Conservation (phyloP, 1,140 invertebrate species). For the Papilio polytes region DNA sequence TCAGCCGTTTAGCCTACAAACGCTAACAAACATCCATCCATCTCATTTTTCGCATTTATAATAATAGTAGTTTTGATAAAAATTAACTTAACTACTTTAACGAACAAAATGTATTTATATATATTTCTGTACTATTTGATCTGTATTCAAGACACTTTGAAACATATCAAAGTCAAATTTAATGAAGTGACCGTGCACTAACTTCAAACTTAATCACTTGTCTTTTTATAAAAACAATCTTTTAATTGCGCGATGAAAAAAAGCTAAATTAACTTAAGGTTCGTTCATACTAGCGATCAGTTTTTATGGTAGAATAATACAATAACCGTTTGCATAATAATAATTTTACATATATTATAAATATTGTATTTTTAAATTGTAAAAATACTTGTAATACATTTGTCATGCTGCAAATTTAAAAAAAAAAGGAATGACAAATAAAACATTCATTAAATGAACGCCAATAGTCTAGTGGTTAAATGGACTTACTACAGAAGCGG, state of each 20-base stretch:
- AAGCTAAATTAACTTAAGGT: conserved; percentile 33
- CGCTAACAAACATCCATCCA: no score
- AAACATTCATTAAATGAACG: no score
- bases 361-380: neutral
- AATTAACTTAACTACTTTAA: no score
- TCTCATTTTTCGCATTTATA: no score
- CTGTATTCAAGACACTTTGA: neutral
- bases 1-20: no score
- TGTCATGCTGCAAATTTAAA: no score
- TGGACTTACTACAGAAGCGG: no score
- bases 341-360: neutral
- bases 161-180: conserved; percentile 37
- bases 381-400: no score
- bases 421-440: no score
- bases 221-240: conserved; percentile 40
- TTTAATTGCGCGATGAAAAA: conserved; percentile 34
- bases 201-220: conserved; percentile 35
- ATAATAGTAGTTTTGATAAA: no score
- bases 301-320: neutral
- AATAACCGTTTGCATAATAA: neutral
- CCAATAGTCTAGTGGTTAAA: no score
- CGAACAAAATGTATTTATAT: neutral
- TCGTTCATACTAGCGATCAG: conserved; percentile 6
- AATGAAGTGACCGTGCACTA: conserved; percentile 32
- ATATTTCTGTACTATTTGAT: neutral